A percentile compares a stretch with the other conserved stretches of the same genome.
Evolutionary conservation across 2,113 vertebrate genomes (phyloP).

Genomic region (Ceyx margarethae): DNA sequence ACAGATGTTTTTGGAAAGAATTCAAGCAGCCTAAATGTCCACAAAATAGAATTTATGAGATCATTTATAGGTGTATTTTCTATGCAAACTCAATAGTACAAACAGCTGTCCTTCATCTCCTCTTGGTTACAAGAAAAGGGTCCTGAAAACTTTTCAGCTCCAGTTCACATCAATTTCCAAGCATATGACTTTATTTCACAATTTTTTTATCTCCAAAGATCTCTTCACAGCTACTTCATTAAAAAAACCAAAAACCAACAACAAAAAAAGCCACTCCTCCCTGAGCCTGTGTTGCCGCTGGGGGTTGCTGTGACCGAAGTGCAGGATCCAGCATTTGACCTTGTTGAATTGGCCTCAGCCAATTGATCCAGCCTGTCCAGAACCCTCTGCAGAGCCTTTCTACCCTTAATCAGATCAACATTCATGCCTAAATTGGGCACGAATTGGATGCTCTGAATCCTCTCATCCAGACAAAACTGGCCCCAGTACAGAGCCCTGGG

Average conservation of each 20-base stretch:
- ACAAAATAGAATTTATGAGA: neutral
- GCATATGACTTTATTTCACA: neutral
- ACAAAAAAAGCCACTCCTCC: too few species aligned
- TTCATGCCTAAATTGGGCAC: too few species aligned
- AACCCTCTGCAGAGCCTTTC: too few species aligned
- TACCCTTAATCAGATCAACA: too few species aligned
- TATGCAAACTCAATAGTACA: neutral
- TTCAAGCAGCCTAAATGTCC: neutral
- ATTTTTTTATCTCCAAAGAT: neutral
- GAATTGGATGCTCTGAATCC: too few species aligned
- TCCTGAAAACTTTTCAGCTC: neutral
- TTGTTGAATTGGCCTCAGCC: too few species aligned
- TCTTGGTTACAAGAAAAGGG: neutral
- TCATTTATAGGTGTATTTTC: neutral
- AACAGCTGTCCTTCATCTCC: neutral
- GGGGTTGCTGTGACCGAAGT: too few species aligned
- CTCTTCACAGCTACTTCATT: neutral
- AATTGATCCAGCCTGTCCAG: too few species aligned
- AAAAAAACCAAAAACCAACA: neutral
- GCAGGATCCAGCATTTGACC: too few species aligned
- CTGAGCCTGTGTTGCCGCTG: too few species aligned
- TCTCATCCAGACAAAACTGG: too few species aligned
- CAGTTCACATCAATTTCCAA: neutral
- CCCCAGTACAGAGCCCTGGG: too few species aligned
- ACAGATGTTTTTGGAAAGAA: neutral